These are phyloP conservation scores for Drosophila rhopaloa DNA, from an alignment of 1,140 invertebrate genomes.

Conservation along the genomic window DNA sequence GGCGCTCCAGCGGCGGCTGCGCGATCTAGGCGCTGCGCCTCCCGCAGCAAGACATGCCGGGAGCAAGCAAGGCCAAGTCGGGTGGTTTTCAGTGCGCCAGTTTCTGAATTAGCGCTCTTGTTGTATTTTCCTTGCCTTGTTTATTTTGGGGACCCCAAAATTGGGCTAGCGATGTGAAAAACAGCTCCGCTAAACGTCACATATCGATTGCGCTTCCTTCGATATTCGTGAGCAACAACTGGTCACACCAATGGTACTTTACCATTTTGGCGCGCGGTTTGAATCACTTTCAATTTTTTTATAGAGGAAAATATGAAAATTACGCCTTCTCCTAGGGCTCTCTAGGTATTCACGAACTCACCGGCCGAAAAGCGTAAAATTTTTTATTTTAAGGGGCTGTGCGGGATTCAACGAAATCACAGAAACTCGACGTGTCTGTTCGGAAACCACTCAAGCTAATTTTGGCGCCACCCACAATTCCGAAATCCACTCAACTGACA, in stretches of 20 bases:
- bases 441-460: slow-evolving; percentile 19
- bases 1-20: slow-evolving; percentile 14
- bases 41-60: slow-evolving; percentile 12
- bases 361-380: no score
- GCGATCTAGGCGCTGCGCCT: slow-evolving; percentile 4
- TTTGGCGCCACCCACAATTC: slow-evolving; percentile 74
- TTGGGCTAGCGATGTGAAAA: neutral
- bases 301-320: no score
- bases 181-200: slow-evolving; percentile 13
- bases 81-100: slow-evolving; percentile 14
- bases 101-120: slow-evolving; percentile 8
- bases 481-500: slow-evolving; percentile 15
- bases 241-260: neutral
- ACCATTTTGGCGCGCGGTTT: slow-evolving; percentile 5
- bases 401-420: neutral
- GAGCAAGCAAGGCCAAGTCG: slow-evolving; percentile 1
- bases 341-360: no score
- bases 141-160: slow-evolving; percentile 21
- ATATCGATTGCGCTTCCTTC: slow-evolving; percentile 1
- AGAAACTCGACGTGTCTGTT: neutral
- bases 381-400: no score
- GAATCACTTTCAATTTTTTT: neutral
- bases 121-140: slow-evolving; percentile 20
- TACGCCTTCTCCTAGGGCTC: no score
- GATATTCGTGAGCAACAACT: neutral